phyloP scores from a whole-genome alignment of 1,140 invertebrate species.

The Heliconius melpomene region DNA sequence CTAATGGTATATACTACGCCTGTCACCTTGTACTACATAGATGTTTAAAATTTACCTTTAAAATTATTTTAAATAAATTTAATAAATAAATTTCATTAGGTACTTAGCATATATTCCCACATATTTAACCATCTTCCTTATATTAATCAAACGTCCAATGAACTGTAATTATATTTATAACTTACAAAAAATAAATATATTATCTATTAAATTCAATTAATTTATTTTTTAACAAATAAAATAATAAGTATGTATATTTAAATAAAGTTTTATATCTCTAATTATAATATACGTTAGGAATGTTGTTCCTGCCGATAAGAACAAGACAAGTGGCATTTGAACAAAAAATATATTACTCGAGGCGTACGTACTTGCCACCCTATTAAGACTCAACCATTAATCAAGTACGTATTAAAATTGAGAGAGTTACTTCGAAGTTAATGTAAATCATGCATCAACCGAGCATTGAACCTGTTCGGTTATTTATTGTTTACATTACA shows the following conservation, averaged over 20 bases:
- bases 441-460: slow-evolving; percentile 37
- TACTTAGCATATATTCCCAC: not conserved
- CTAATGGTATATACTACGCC: not conserved
- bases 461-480: slow-evolving; percentile 48
- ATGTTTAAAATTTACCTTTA: no score
- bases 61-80: no score
- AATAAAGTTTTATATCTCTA: not conserved
- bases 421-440: slow-evolving; percentile 20
- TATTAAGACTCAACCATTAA: not conserved
- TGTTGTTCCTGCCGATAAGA: not conserved
- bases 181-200: not conserved
- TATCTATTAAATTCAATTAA: not conserved
- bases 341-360: not conserved
- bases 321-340: not conserved
- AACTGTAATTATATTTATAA: not conserved
- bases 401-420: slow-evolving; percentile 11
- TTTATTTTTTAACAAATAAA: not conserved
- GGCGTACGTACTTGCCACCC: not conserved
- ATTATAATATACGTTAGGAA: not conserved
- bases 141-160: not conserved
- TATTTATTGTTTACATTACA: slow-evolving; percentile 56
- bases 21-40: not conserved
- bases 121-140: no score
- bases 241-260: not conserved
- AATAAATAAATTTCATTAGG: no score